A percentile compares a stretch with the other conserved stretches of the same genome.
phyloP scores from a whole-genome alignment of 2,797 vertebrate genomes.

The Leptatherina wallacei region DNA sequence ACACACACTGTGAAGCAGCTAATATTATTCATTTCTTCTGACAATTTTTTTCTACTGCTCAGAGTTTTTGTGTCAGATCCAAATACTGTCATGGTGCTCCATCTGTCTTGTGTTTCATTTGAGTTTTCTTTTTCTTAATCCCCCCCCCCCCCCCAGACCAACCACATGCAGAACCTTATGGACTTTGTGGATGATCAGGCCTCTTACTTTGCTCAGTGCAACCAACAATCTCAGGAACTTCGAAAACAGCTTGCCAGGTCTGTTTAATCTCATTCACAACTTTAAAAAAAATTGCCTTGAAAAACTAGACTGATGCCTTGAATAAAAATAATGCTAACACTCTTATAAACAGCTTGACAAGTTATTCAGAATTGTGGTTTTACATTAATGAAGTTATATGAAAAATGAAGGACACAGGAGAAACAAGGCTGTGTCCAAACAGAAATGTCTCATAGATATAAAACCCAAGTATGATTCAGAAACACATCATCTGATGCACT shows the following conservation, averaged over 20 bases:
- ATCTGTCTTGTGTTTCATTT: background rate
- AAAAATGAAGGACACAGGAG: too few species aligned
- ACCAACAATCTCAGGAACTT: slow-evolving; percentile 93
- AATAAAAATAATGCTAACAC: background rate
- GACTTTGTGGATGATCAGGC: slow-evolving; percentile 97
- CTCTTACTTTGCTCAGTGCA: slow-evolving; percentile 92
- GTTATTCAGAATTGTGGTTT: too few species aligned
- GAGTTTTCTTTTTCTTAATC: background rate
- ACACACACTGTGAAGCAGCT: background rate
- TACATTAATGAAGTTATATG: too few species aligned
- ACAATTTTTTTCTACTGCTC: background rate
- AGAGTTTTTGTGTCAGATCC: background rate
- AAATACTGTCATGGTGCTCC: background rate
- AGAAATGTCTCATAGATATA: too few species aligned
- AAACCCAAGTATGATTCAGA: too few species aligned
- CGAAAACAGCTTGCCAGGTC: slow-evolving; percentile 94
- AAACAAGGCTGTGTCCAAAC: too few species aligned
- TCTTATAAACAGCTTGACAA: too few species aligned
- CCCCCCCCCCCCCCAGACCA: slow-evolving; percentile 78
- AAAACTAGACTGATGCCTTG: background rate
- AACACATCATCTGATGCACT: too few species aligned
- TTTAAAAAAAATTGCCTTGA: background rate
- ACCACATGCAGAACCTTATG: slow-evolving; percentile 91
- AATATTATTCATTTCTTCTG: background rate
- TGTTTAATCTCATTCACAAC: slow-evolving; percentile 9